A percentile compares a stretch with the other conserved stretches of the same genome.
Evolutionary conservation across 2,888 invertebrate species (phyloP).

Genomic region (Opisthograptis luteolata): DNA sequence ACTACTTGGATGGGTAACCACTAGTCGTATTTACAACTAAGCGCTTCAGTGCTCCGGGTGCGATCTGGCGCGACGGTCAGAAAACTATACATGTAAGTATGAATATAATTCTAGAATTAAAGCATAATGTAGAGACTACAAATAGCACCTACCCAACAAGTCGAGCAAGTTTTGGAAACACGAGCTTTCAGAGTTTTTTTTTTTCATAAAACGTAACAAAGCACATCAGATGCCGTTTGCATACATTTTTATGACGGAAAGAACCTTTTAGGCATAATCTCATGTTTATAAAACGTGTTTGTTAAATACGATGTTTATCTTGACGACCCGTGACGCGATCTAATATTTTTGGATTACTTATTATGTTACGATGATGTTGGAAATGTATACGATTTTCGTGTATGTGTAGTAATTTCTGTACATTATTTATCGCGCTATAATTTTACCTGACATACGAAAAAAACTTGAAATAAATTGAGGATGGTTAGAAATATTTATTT

Average conservation of each 20-base stretch:
- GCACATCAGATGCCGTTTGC: slow-evolving; percentile 43
- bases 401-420: not conserved
- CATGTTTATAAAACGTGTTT: slow-evolving; percentile 41
- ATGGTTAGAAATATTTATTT: no score
- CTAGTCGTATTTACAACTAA: no score
- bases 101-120: no score
- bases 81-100: no score
- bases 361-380: slow-evolving; percentile 2
- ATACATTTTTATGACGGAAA: slow-evolving; percentile 44
- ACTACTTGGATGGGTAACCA: no score
- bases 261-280: slow-evolving; percentile 45
- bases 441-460: no score
- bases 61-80: no score
- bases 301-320: slow-evolving; percentile 29
- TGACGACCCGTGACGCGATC: slow-evolving; percentile 36
- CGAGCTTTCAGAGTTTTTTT: slow-evolving; percentile 29
- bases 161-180: slow-evolving; percentile 19
- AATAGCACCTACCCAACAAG: not conserved
- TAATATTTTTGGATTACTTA: slow-evolving; percentile 22
- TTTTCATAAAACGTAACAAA: slow-evolving; percentile 37
- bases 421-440: not conserved
- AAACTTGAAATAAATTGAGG: no score
- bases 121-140: not conserved
- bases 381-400: not conserved
- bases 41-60: no score